Percentiles rank a stretch among this genome's conserved stretches.
Evolutionary conservation across 2,888 invertebrate species (phyloP).

Genomic region (Hirtodrosophila trivittata): DNA sequence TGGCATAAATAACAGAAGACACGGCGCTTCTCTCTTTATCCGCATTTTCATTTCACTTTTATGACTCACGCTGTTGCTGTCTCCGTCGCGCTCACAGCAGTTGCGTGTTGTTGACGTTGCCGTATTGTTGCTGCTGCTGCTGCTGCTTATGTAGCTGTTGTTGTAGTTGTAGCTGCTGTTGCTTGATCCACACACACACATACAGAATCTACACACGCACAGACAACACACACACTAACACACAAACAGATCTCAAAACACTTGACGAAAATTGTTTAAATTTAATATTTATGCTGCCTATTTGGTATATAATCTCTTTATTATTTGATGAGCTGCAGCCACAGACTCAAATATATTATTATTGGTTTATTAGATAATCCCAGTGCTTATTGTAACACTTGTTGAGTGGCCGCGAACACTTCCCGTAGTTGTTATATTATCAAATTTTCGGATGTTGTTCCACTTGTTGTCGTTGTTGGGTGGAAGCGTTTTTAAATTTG

Average conservation of each 20-base stretch:
- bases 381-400: slow-evolving; percentile 61
- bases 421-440: slow-evolving; percentile 50
- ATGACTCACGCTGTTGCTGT: slow-evolving; percentile 84
- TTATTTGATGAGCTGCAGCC: slow-evolving; percentile 34
- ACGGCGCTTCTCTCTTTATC: slow-evolving; percentile 87
- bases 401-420: slow-evolving; percentile 65
- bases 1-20: slow-evolving; percentile 87
- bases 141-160: slow-evolving; percentile 40
- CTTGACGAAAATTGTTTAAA: slow-evolving; percentile 61
- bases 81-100: slow-evolving; percentile 77
- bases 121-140: slow-evolving; percentile 64
- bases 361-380: slow-evolving; percentile 77
- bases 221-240: slow-evolving; percentile 28
- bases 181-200: slow-evolving; percentile 65
- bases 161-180: slow-evolving; percentile 51
- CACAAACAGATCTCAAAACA: slow-evolving; percentile 37
- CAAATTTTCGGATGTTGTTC: slow-evolving; percentile 44
- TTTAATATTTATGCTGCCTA: slow-evolving; percentile 55
- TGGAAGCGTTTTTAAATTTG: slow-evolving; percentile 32
- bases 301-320: slow-evolving; percentile 52
- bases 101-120: slow-evolving; percentile 72
- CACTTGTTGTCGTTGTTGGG: slow-evolving; percentile 55
- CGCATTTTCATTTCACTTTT: slow-evolving; percentile 86
- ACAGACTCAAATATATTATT: slow-evolving; percentile 31
- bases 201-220: slow-evolving; percentile 28